Evolutionary conservation across 2,888 invertebrate species (phyloP).

Genomic region (Agrilus biguttatus): DNA sequence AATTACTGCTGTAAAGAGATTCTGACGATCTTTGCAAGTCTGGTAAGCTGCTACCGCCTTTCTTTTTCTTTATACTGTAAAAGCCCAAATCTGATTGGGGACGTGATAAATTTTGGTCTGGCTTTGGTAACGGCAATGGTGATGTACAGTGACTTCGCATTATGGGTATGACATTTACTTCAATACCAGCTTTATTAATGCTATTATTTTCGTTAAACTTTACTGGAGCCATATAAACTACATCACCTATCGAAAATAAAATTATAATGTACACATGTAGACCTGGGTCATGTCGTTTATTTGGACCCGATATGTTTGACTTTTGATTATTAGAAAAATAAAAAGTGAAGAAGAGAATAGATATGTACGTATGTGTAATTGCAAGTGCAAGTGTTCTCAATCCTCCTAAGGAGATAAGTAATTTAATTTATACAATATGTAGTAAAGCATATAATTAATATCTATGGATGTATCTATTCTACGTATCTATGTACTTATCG

Average conservation of each 20-base stretch:
- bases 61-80: conserved; percentile 15
- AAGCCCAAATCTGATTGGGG: conserved; percentile 27
- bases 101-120: conserved; percentile 17
- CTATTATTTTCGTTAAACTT: conserved; percentile 33
- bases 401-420: no score
- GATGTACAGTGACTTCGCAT: conserved; percentile 30
- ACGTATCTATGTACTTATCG: no score
- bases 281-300: not conserved
- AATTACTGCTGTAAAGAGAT: conserved; percentile 9
- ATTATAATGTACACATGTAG: not conserved
- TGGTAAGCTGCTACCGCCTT: conserved; percentile 25
- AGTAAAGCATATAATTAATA: no score
- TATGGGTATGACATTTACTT: conserved; percentile 32
- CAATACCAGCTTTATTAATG: conserved; percentile 42
- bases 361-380: no score
- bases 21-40: conserved; percentile 19
- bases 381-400: no score
- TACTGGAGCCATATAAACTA: conserved; percentile 33
- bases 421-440: no score
- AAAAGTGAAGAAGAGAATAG: no score
- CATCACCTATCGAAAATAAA: conserved; percentile 24
- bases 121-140: conserved; percentile 17
- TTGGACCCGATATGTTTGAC: conserved; percentile 28
- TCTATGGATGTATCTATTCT: no score
- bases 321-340: conserved; percentile 3